phyloP scores from a whole-genome alignment of 2,113 vertebrate species.

The Pomatorhinus ruficollis region DNA sequence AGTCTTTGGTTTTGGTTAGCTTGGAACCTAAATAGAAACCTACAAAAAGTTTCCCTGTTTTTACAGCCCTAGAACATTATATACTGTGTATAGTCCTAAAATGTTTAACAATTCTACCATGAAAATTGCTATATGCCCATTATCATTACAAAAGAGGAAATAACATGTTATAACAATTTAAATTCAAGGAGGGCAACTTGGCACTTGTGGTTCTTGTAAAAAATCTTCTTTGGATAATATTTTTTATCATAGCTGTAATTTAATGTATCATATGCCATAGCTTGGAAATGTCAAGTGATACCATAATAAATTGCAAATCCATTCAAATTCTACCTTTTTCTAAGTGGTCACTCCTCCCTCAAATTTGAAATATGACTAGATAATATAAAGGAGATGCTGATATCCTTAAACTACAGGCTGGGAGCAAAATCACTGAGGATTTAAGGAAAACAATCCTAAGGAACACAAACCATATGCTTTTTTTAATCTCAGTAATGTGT shows the following conservation, averaged over 20 bases:
- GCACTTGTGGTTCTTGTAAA: background rate
- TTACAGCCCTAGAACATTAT: background rate
- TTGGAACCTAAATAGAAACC: background rate
- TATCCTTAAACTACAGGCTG: background rate
- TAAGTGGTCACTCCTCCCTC: rapidly evolving
- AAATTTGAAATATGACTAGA: background rate
- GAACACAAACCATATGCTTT: background rate
- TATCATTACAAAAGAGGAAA: background rate
- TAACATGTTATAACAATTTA: background rate
- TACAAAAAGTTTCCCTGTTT: background rate
- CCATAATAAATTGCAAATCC: background rate
- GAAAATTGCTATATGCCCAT: background rate
- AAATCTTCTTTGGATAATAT: background rate
- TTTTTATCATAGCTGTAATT: background rate
- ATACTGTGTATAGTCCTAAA: background rate
- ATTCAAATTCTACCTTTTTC: background rate
- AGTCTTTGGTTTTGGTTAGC: background rate
- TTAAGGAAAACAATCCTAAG: background rate
- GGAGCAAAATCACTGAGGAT: background rate
- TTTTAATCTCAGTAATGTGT: background rate
- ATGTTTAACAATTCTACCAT: background rate
- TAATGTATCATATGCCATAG: background rate
- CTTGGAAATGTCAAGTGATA: background rate
- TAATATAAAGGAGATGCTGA: background rate
- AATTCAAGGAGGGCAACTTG: background rate